Base-by-base conservation (phyloP, 2,113 vertebrate species). In the Rattus rattus region DNA sequence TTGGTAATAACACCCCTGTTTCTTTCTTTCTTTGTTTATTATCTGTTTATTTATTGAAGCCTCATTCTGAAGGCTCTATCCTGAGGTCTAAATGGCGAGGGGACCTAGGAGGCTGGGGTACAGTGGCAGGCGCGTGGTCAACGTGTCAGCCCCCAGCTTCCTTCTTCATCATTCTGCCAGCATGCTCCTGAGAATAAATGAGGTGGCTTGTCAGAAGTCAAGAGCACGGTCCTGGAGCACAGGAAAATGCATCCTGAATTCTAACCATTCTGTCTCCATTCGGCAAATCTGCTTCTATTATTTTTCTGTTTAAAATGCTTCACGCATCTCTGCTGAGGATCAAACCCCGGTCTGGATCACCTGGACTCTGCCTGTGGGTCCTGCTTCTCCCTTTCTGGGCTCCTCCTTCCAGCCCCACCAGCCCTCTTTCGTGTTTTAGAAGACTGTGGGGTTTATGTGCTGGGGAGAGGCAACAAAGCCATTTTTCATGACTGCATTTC, bases 351-450 rank as follows among this genome's bases (percentile, higher is more conserved):
- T 22, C n/a, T 87, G 59, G 10, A 28, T 6, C 13, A 36, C 54
- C 54, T 26, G 13, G 26, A 61, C 2, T 19, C 69, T 28, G 43
- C 39, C 76, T 67, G 36, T 54, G 47, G 56, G 30, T 49, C 47
- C 33, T 20, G 47, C 36, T 39, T 17, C 20, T 81, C 12, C 43
- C 30, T 63, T 39, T 43, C 87, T 80, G 30, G 11, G 54, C 52
- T 81, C 52, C n/a, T 61, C 10, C 47, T 20, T 85, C 39, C 47
- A 54, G 49, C 36, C 69, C 84, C 20, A 3, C 10, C 33, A 69
- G 87, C 33, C 6, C 17, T 30, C n/a, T 73, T 90, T 81, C 13
- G 88, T 12, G 75, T 75, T 96, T 85, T 92, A 54, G 73, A 81
- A 92, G 22, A 75, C 43, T 81, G 79, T 79, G 72, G 20, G 28